Base-by-base conservation (phyloP, 1,140 invertebrate genomes). In the Drosophila subpulchrella region DNA sequence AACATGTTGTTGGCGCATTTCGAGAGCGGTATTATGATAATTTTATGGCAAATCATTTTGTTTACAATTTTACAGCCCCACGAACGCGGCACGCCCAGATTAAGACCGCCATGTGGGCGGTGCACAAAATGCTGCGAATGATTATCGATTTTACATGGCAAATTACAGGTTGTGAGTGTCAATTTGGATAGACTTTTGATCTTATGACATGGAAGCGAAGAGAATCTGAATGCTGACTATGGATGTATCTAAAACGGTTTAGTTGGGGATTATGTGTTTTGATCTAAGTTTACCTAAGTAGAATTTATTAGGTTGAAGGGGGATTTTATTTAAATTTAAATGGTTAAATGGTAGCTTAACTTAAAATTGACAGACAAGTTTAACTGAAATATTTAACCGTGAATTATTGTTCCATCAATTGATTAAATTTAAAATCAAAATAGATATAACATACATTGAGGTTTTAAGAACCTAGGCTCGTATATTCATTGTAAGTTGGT, bases 21-120 rank as follows among this genome's bases (percentile, higher is more conserved):
- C 70, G 74, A 34, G 38, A 77, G 68, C 74, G 67, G 85, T 78
- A 90, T 90, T 90, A 84, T 90, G 81, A 78, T 90, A 89, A 89
- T 89, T 89, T 89, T 89, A 89, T 90, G 85, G 84, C 60, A 84
- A 89, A 89, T 89, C 85, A 89, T 90, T 89, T 81, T 90, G 85
- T 89, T 89, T 90, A 89, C 85, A 89, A 83, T 77, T 74, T 77
- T 76, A 79, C 81, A 75, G 81, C 68, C 71, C 78, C 59, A 63
- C 57, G 71, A 65, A 38, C 15, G 50, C 11, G 70, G 57, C 70
- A 74, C 72, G 72, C 56, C 70, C 71, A 63, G 57, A 62, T 61
- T 68, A 67, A 50, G 53, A 58, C 36, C n/a, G 63, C n/a, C 53
- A 46, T 56, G 63, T 72, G 79, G 79, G 83, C 80, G 83, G 57